Percentiles rank a stretch among this genome's conserved stretches.
Evolutionary conservation across 2,888 invertebrate genomes (phyloP).

Genomic region (Scelioninae gen. 1): DNA sequence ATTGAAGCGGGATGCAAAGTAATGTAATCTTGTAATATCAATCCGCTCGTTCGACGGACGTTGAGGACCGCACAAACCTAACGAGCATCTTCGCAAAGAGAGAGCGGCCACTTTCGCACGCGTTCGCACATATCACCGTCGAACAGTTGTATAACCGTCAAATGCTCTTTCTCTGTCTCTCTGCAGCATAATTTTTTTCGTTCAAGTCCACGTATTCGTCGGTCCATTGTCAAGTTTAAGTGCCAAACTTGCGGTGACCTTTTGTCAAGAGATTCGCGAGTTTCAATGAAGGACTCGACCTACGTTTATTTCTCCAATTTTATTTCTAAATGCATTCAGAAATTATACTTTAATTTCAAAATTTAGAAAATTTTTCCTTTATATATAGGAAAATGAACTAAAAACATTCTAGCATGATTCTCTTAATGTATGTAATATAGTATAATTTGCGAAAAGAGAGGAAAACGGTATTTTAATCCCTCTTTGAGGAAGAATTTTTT

Average conservation of each 20-base stretch:
- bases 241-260: slow-evolving; percentile 74
- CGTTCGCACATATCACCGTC: slow-evolving; percentile 8
- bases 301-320: slow-evolving; percentile 44
- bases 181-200: slow-evolving; percentile 67
- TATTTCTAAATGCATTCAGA: too few relatives aligned
- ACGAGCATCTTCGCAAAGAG: slow-evolving; percentile 39
- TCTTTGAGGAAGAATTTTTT: too few relatives aligned
- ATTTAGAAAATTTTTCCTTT: too few relatives aligned
- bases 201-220: slow-evolving; percentile 76
- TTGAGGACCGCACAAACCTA: slow-evolving; percentile 13
- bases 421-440: too few relatives aligned
- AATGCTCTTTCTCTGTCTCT: slow-evolving; percentile 22
- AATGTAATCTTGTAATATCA: slow-evolving; percentile 9
- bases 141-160: slow-evolving; percentile 60
- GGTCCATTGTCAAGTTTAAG: slow-evolving; percentile 82
- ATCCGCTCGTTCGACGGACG: slow-evolving; percentile 1
- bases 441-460: too few relatives aligned
- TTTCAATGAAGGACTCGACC: slow-evolving; percentile 69
- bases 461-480: too few relatives aligned
- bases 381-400: too few relatives aligned
- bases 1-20: slow-evolving; percentile 5
- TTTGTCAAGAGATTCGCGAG: slow-evolving; percentile 66
- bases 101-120: slow-evolving; percentile 50
- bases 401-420: background rate
- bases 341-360: too few relatives aligned